Conservation (phyloP, 2,113 vertebrate species). For the Alces alces region DNA sequence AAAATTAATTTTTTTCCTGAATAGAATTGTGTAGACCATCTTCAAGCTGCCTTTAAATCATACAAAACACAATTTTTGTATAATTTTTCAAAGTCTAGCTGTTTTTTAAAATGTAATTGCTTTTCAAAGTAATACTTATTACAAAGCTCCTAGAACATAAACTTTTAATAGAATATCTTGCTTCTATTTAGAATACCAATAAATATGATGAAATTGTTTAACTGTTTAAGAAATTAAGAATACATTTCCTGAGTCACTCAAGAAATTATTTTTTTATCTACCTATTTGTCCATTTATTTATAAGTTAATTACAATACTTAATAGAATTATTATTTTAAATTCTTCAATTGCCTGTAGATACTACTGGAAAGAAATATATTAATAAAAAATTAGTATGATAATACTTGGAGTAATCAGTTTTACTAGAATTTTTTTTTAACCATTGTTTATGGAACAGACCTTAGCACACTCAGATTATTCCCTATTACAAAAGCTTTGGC, state of each 20-base stretch:
- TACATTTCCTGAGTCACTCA: slow-evolving; percentile 1
- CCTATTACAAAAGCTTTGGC: neutral
- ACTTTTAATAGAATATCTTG: slow-evolving; percentile 14
- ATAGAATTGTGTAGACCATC: neutral
- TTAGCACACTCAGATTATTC: neutral
- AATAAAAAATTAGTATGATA: slow-evolving; percentile 9
- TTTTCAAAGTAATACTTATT: neutral
- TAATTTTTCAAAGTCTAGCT: slow-evolving; percentile 5
- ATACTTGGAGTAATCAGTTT: slow-evolving; percentile 6
- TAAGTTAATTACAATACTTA: neutral
- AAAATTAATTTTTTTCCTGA: neutral
- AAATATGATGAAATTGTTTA: slow-evolving; percentile 21
- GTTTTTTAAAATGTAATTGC: neutral
- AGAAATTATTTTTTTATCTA: neutral
- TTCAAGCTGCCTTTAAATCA: neutral
- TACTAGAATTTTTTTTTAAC: neutral
- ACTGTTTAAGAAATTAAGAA: slow-evolving; percentile 1
- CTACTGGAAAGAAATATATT: neutral
- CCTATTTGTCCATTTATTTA: neutral
- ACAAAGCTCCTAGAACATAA: neutral
- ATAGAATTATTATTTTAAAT: neutral
- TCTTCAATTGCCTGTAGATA: neutral
- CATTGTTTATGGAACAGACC: neutral
- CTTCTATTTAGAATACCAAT: slow-evolving; percentile 25
- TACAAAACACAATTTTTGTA: slow-evolving; percentile 11